These are phyloP conservation scores for Euura lappo DNA, from an alignment of 1,140 invertebrate genomes.

Conservation along the genomic window DNA sequence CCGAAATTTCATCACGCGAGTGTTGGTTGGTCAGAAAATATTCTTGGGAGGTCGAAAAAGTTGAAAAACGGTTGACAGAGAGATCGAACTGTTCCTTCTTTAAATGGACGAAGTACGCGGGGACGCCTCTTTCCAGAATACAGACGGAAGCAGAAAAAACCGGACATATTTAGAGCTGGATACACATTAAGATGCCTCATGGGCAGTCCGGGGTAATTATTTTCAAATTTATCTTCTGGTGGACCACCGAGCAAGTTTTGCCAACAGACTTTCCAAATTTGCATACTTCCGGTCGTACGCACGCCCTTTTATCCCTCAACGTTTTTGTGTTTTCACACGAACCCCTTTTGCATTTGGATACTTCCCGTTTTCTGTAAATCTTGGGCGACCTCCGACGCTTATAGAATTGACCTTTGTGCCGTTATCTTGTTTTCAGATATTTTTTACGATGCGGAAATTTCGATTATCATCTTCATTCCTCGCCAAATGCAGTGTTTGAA, in stretches of 20 bases:
- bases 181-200: slow-evolving; percentile 11
- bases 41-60: not conserved
- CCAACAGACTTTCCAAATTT: slow-evolving; percentile 43
- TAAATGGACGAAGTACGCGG: not conserved
- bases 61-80: not conserved
- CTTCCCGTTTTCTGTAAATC: not conserved
- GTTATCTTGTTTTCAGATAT: not conserved
- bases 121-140: not conserved
- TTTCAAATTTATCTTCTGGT: slow-evolving; percentile 47
- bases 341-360: not conserved
- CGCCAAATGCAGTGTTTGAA: too few relatives aligned
- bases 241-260: slow-evolving; percentile 49
- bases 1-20: too few relatives aligned
- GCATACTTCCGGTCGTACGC: slow-evolving; percentile 46
- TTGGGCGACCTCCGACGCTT: not conserved
- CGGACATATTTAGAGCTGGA: slow-evolving; percentile 1
- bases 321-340: not conserved
- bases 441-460: not conserved
- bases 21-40: not conserved
- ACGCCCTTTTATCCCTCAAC: slow-evolving; percentile 28
- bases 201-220: slow-evolving; percentile 39
- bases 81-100: not conserved
- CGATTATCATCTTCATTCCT: too few relatives aligned
- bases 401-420: not conserved
- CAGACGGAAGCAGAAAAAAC: not conserved